These are phyloP conservation scores for Pandemis corylana DNA, from an alignment of 2,888 invertebrate genomes.

Conservation along the genomic window DNA sequence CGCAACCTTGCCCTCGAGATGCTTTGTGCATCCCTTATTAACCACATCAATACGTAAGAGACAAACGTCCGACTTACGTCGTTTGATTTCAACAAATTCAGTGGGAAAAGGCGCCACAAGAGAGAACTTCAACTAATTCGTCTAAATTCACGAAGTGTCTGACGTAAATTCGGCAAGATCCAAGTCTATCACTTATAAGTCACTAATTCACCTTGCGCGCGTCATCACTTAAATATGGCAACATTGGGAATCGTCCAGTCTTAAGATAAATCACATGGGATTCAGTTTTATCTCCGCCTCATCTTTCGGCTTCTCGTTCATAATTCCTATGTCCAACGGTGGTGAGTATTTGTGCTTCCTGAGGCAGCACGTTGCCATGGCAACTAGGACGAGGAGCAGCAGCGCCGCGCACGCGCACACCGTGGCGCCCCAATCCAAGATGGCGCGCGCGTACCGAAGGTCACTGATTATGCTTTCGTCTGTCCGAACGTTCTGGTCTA, in stretches of 20 bases:
- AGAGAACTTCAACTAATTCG: background rate
- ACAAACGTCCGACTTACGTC: background rate
- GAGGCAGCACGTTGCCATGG: constrained; percentile 68
- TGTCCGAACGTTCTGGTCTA: constrained; percentile 88
- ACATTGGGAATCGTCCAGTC: background rate
- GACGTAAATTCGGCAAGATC: background rate
- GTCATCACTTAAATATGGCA: constrained; percentile 4
- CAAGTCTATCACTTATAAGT: background rate
- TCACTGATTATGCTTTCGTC: constrained; percentile 83
- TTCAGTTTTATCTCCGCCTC: constrained; percentile 73
- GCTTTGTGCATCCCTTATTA: too few relatives aligned
- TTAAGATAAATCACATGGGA: constrained; percentile 56
- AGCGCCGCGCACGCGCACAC: constrained; percentile 77
- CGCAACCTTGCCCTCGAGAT: too few relatives aligned
- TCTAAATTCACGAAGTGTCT: background rate
- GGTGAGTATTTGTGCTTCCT: constrained; percentile 57
- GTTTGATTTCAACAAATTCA: background rate
- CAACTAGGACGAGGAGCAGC: constrained; percentile 77
- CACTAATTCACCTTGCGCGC: background rate
- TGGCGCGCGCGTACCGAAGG: constrained; percentile 70
- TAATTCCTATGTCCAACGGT: constrained; percentile 52
- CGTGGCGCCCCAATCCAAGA: constrained; percentile 72
- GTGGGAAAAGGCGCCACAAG: background rate
- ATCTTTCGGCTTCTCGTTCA: constrained; percentile 62
- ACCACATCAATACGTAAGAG: too few relatives aligned